Evolutionary conservation across 2,888 invertebrate genomes (phyloP), one percentile per base, ranked within the genome.

Genomic region (Ypsolopha scabrella): DNA sequence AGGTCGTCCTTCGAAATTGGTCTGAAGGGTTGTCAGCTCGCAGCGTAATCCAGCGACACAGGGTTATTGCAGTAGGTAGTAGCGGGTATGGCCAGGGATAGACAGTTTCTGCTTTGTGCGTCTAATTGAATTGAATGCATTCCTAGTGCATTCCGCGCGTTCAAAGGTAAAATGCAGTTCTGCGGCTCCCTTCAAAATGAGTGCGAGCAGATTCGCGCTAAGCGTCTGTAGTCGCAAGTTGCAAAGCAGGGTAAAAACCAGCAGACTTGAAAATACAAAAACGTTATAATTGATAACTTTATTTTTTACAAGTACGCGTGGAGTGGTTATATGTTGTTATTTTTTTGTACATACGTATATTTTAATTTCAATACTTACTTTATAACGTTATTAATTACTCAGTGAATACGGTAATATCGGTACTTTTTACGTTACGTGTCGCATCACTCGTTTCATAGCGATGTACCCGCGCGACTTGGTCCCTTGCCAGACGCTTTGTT

Each of bases 91-190:
- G 71, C 73, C 72, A 80, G 80, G 72, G 80, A 81, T 75, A 72
- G 75, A 77, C 72, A 75, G 75, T 79, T 79, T 76, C 70, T 65
- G 76, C 79, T 80, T 80, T 82, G 81, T 80, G 71, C 69, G 68
- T 70, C 60, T 79, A 82, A 83, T 81, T 81, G 74, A 81, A 83
- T 81, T 76, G 79, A 75, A 80, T 76, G 81, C n/a, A n/a, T n/a
- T 78, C 82, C 77, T 75, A 72, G 75, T 75, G 75, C 78, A 80
- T 81, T 76, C 75, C 71, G 70, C 67, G 62, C 70, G 72, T 75
- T 80, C 81, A 85, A 83, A 85, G 82, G 78, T 74, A 81, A 81
- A 82, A 82, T 82, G 78, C 75, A 71, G 81, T 75, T 74, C 70
- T 79, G 67, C 77, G 68, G 80, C 76, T 79, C 75, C 75, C 80